Evolutionary conservation across 2,888 invertebrate genomes (phyloP).

Genomic region (Hofmannophila pseudospretella): DNA sequence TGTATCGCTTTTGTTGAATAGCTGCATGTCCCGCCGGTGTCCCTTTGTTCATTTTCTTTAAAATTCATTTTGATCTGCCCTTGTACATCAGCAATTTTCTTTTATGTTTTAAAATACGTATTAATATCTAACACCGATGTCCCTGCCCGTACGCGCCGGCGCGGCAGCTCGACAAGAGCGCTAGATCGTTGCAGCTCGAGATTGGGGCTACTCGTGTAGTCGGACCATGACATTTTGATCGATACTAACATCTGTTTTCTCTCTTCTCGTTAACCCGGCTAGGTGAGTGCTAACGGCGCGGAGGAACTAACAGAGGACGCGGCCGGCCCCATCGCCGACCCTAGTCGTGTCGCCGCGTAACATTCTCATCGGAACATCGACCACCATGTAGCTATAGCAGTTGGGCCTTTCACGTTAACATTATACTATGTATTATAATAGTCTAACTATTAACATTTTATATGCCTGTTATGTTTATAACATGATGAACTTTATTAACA

Average conservation of each 20-base stretch:
- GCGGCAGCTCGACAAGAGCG: constrained; percentile 49
- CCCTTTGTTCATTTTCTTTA: constrained; percentile 26
- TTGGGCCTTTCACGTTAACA: constrained; percentile 78
- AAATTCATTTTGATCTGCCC: constrained; percentile 16
- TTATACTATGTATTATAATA: constrained; percentile 76
- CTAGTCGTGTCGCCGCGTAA: constrained; percentile 61
- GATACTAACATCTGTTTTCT: constrained; percentile 84
- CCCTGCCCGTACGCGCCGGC: constrained; percentile 12
- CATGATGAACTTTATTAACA: constrained; percentile 75
- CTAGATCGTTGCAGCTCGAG: constrained; percentile 37
- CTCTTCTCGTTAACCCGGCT: constrained; percentile 85
- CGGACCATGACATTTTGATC: constrained; percentile 74
- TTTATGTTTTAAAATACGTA: constrained; percentile 6
- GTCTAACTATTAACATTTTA: constrained; percentile 77
- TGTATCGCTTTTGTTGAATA: constrained; percentile 61
- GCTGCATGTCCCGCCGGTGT: constrained; percentile 60
- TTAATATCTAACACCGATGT: constrained; percentile 2
- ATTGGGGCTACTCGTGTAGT: constrained; percentile 64
- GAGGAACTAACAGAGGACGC: constrained; percentile 72
- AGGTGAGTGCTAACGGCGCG: constrained; percentile 88
- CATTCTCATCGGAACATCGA: constrained; percentile 73
- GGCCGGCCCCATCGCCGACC: constrained; percentile 48
- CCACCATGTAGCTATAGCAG: constrained; percentile 76
- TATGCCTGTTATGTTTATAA: constrained; percentile 79
- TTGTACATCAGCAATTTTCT: constrained; percentile 8